Conservation (phyloP, 2,797 vertebrate species). For the Natrix natrix region DNA sequence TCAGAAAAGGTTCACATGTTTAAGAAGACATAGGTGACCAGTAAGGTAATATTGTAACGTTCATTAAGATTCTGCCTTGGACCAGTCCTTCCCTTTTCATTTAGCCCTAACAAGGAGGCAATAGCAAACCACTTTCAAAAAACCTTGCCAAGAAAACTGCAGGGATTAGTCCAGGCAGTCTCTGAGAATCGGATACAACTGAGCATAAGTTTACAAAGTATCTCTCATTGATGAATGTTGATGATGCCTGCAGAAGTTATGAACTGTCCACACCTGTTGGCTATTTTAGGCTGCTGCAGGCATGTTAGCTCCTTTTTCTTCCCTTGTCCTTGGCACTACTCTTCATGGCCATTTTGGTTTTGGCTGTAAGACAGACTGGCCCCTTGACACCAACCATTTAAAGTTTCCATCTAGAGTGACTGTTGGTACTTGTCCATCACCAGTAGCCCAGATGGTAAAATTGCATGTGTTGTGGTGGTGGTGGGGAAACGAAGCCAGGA, state of each 20-base stretch:
- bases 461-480: not conserved
- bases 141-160: not conserved
- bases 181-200: not conserved
- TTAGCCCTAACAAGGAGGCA: not conserved
- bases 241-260: not conserved
- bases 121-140: not conserved
- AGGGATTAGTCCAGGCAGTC: not conserved
- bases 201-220: not conserved
- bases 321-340: not conserved
- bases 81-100: not conserved
- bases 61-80: not conserved
- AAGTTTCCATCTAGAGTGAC: not conserved
- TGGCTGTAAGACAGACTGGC: not conserved
- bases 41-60: not conserved
- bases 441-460: not conserved
- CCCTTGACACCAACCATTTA: not conserved
- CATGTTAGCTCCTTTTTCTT: not conserved
- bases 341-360: not conserved
- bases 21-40: not conserved
- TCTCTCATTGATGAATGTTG: not conserved
- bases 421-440: not conserved
- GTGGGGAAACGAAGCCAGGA: not conserved
- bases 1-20: not conserved
- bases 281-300: not conserved
- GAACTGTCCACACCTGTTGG: not conserved